These are phyloP conservation scores for Propithecus deckenii DNA, from an alignment of 2,797 vertebrate genomes.

Conservation along the genomic window DNA sequence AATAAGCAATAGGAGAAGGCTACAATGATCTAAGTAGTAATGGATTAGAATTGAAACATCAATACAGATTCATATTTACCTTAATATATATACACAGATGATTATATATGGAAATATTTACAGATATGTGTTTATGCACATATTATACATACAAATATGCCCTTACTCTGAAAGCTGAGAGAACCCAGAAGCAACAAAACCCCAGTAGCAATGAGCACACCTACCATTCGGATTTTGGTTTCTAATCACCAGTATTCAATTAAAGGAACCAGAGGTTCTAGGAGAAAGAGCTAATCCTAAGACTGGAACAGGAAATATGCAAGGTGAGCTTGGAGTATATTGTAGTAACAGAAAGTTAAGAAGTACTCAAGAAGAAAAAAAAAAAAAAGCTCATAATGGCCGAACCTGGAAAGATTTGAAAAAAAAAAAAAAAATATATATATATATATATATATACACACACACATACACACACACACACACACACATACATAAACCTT, in stretches of 20 bases:
- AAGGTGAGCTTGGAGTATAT: not conserved
- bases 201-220: not conserved
- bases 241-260: not conserved
- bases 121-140: not conserved
- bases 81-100: not conserved
- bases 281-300: not conserved
- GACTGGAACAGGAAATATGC: not conserved
- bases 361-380: not conserved
- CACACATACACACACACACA: too few relatives aligned
- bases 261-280: not conserved
- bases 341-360: not conserved
- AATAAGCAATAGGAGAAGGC: not conserved
- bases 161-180: not conserved
- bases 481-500: too few relatives aligned
- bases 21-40: not conserved
- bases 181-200: not conserved
- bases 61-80: not conserved
- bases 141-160: not conserved
- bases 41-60: not conserved
- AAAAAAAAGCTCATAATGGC: not conserved
- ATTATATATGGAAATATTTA: not conserved
- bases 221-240: not conserved
- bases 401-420: not conserved
- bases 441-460: too few relatives aligned
- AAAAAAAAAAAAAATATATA: not conserved